Base-by-base conservation (phyloP, 2,888 invertebrate species). In the Sphinx pinastri region DNA sequence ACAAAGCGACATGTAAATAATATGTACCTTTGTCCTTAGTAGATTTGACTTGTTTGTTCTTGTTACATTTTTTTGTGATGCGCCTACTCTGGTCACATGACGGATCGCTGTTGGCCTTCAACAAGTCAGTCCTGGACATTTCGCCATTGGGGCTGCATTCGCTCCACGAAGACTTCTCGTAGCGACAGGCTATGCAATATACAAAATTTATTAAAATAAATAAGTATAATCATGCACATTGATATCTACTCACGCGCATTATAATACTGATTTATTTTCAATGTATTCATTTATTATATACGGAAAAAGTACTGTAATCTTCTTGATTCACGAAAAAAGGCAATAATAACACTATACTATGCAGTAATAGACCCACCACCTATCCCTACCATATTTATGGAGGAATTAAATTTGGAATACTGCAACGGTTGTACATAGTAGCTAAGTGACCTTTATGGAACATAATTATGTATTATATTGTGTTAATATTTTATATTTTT, bases 141-240 rank as follows among this genome's bases (percentile, higher is more conserved):
- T 96, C 96, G 75, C 97, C 97, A 83, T 96, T 96, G 75, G 96
- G 95, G 83, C 95, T 96, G 93, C 98, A 98, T 85, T 97, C 97
- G 85, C 96, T 96, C 97, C 98, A 98, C 75, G 97, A 94, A 52
- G 98, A 97, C 89, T 98, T 98, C 84, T 97, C 97, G 91, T 98
- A 98, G 80, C 98, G 97, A 91, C 98, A 98, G 77, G 97, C 98
- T 97, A 67, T 80, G 70, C 0, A 57, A 55, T 45, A 19, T 49
- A 47, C 16, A 55, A 2, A n/a, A 38, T 38, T 54, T 54, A 16
- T 14, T 16, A 7, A 16, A 16, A 16, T 14, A n/a, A 54, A 52
- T 54, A 16, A 16, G n/a, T 14, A 54, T 38, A 14, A 16, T 7
- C 7, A 16, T 7, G 16, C 7, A n/a, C 54, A 54, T 51, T 3